Evolutionary conservation across 1,140 invertebrate species (phyloP), one percentile per base, ranked within the genome.

Genomic region (Steinernema khuongi): DNA sequence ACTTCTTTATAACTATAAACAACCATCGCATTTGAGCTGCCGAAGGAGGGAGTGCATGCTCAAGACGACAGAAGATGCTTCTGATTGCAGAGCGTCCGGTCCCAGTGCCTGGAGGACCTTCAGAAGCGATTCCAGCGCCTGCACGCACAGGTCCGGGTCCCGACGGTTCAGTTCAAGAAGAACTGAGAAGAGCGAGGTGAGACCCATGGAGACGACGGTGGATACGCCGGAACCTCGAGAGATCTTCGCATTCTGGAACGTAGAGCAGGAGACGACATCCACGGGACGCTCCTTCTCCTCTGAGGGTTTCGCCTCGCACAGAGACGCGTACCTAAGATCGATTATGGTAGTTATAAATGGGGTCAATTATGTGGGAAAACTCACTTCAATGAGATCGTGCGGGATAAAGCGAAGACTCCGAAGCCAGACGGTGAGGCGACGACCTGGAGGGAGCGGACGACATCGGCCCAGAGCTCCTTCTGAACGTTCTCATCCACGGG

Each of bases 141-240:
- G 77, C 2, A 75, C 77, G 71, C 81, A 83, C 1, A 83, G 73
- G 11, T 84, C 80, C 14, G 81, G 72, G 36, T 83, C 81, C 32
- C 81, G 66, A 22, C 75, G 74, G 70, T 81, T 83, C 0, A 83
- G 71, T 71, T 83, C 81, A 17, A 79, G n/a, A 19, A 83, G 76
- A 29, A 83, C 76, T 1, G 81, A 84, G 72, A 83, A 83, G 30
- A 84, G 67, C 26, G 70, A 77, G 4, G 72, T 74, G n/a, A 83
- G 43, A 14, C 80, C 72, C 11, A 83, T 69, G n/a, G 71, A 71
- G 1, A 80, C 70, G 22, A 80, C n/a, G n/a, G 68, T 31, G 18
- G 36, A 31, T 0, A 14, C 36, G 32, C 41, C 31, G 30, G 19
- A 11, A 7, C 14, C 22, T 73, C 70, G 68, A 31, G 29, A 28